Evolutionary conservation across 2,797 vertebrate genomes (phyloP), one percentile per base, ranked within the genome.

Genomic region (Enteromius thamalakanensis): DNA sequence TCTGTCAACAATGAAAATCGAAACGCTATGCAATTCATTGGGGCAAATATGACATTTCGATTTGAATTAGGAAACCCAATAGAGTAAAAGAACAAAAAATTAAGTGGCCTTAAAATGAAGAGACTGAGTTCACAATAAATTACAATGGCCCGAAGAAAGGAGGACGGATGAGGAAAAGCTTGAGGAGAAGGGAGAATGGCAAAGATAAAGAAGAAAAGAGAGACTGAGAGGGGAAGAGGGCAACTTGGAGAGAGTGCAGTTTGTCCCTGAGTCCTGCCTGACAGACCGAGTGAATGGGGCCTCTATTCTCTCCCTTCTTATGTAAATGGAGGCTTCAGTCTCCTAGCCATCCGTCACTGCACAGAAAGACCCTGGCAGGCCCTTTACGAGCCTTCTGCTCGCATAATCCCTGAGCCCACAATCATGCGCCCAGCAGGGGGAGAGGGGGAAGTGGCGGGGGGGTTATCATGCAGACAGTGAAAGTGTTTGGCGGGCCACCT

Each of bases 291-390:
- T 95, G 93, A 95, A 95, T 94, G 91, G 92, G 82, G 86, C 92
- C 91, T 93, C 94, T 92, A 93, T 95, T 94, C 92, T 93, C 91
- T 91, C 94, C 93, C 93, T 95, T 95, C 93, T 95, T 93, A 95
- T 95, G 94, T 93, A 94, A 95, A 89, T 92, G 92, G 89, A 87
- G 91, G 84, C 93, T 94, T 94, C 93, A 94, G 93, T 92, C 92
- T 94, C 93, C 88, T 91, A 93, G 93, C 93, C 94, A 95, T 95
- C 94, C 94, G 93, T 95, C 94, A 95, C 92, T 93, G 93, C 93
- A 92, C 91, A 95, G 94, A 95, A 95, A 94, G 94, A 93, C 90
- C 92, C 91, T 94, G 94, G 94, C 94, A 94, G 94, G 92, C 93
- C 92, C 92, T 95, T 94, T 94, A 95, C 93, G 92, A 94, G 94